Percentiles rank a stretch among this genome's conserved stretches.
phyloP scores from a whole-genome alignment of 92 coral and sea anemone species.

The Virgularia gustaviana region DNA sequence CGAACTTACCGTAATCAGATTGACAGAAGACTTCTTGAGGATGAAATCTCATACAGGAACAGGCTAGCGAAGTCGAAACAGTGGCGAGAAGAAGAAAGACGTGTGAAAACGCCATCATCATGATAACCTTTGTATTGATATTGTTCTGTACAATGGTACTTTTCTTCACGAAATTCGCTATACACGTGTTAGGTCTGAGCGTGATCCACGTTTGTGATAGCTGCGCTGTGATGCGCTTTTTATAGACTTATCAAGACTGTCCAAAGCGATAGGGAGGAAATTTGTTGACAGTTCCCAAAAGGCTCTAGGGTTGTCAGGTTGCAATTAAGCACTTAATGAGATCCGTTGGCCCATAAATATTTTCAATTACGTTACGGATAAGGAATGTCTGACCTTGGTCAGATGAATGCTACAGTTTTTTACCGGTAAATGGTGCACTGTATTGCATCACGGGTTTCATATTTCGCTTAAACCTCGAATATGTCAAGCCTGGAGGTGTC shows the following conservation, averaged over 20 bases:
- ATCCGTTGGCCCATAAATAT: conserved; percentile 40
- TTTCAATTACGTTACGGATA: conserved; percentile 32
- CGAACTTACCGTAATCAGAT: conserved; percentile 82
- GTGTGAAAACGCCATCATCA: conserved; percentile 1
- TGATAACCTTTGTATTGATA: neutral
- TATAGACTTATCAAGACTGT: conserved; percentile 26
- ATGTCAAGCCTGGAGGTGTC: neutral
- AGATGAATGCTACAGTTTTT: neutral
- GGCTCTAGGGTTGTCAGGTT: conserved; percentile 41
- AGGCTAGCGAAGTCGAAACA: conserved; percentile 39
- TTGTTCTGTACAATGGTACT: neutral
- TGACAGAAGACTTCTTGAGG: conserved; percentile 87
- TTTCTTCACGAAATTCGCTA: neutral
- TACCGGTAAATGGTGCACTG: neutral
- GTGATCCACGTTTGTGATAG: conserved; percentile 4
- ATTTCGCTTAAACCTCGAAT: neutral
- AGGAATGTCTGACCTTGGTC: conserved; percentile 41
- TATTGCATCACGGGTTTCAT: conserved; percentile 2
- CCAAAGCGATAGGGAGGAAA: conserved; percentile 23
- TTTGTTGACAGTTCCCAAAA: conserved; percentile 31
- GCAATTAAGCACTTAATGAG: conserved; percentile 45
- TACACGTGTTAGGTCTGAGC: neutral
- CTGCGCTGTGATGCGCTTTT: conserved; percentile 11
- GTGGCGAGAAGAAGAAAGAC: neutral
- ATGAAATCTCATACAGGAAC: conserved; percentile 81